Evolutionary conservation across 2,113 vertebrate genomes (phyloP).

Genomic region (Corythaeola cristata): DNA sequence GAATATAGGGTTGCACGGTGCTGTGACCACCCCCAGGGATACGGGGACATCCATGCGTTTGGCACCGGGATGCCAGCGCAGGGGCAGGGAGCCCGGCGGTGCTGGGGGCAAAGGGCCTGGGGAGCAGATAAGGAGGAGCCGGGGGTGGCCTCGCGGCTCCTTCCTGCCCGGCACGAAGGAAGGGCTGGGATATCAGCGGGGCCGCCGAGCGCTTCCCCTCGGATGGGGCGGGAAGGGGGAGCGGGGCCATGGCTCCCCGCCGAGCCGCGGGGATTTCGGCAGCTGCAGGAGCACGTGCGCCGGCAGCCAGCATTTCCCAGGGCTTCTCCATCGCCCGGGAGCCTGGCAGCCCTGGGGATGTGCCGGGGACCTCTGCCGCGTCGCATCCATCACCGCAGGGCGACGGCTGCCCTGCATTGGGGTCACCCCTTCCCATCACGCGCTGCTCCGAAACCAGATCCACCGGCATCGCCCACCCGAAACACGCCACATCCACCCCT

Average conservation of each 20-base stretch:
- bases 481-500: rapidly evolving
- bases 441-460: not conserved
- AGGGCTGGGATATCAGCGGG: conserved; percentile 61
- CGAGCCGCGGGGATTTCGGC: not conserved
- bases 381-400: rapidly evolving
- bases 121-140: conserved; percentile 51
- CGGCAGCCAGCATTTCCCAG: not conserved
- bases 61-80: not conserved
- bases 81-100: not conserved
- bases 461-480: rapidly evolving
- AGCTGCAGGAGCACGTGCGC: not conserved
- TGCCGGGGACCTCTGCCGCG: rapidly evolving
- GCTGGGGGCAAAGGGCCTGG: conserved; percentile 26
- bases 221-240: not conserved
- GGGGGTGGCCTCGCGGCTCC: conserved; percentile 29
- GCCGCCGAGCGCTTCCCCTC: conserved; percentile 37
- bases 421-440: not conserved
- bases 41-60: rapidly evolving
- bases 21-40: rapidly evolving
- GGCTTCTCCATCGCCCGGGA: not conserved
- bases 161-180: conserved; percentile 67
- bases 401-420: rapidly evolving
- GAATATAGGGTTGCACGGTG: rapidly evolving
- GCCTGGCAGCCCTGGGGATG: not conserved
- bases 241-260: not conserved